Conservation (phyloP, 2,888 invertebrate genomes). For the Coenonympha arcania region DNA sequence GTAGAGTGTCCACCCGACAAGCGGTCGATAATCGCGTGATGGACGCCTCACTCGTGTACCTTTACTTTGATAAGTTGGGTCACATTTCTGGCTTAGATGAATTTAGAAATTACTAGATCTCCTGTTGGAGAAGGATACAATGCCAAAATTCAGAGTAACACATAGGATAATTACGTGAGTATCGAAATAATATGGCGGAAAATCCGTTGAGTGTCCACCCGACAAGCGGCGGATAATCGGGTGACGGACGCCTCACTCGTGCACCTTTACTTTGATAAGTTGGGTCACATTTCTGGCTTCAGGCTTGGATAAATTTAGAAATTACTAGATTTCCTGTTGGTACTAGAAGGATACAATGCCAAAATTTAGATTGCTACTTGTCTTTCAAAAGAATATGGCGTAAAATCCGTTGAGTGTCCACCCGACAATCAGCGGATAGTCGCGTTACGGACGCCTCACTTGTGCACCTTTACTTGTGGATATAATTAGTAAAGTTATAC, state of each 20-base stretch:
- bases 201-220: slow-evolving; percentile 58
- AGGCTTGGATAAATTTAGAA: slow-evolving; percentile 18
- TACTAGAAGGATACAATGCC: too few relatives aligned
- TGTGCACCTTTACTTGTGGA: slow-evolving; percentile 28
- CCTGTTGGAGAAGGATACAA: too few relatives aligned
- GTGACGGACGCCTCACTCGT: slow-evolving; percentile 42
- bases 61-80: slow-evolving; percentile 24
- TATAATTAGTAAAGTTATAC: too few relatives aligned
- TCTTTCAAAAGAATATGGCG: too few relatives aligned
- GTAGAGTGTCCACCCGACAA: slow-evolving; percentile 55
- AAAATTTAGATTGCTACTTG: too few relatives aligned
- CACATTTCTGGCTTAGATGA: slow-evolving; percentile 23
- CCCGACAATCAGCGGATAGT: slow-evolving; percentile 62
- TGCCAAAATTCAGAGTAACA: too few relatives aligned
- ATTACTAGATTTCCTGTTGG: slow-evolving; percentile 9
- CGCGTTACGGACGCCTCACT: slow-evolving; percentile 45
- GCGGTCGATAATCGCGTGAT: slow-evolving; percentile 63
- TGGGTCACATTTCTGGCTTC: slow-evolving; percentile 23
- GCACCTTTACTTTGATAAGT: slow-evolving; percentile 27
- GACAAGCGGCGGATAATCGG: slow-evolving; percentile 62
- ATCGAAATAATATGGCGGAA: too few relatives aligned
- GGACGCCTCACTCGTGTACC: slow-evolving; percentile 32
- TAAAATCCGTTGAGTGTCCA: slow-evolving; percentile 60
- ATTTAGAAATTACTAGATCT: slow-evolving; percentile 11
- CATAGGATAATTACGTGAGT: too few relatives aligned